phyloP scores from a whole-genome alignment of 2,888 invertebrate species.

The Standfussiana lucernea region DNA sequence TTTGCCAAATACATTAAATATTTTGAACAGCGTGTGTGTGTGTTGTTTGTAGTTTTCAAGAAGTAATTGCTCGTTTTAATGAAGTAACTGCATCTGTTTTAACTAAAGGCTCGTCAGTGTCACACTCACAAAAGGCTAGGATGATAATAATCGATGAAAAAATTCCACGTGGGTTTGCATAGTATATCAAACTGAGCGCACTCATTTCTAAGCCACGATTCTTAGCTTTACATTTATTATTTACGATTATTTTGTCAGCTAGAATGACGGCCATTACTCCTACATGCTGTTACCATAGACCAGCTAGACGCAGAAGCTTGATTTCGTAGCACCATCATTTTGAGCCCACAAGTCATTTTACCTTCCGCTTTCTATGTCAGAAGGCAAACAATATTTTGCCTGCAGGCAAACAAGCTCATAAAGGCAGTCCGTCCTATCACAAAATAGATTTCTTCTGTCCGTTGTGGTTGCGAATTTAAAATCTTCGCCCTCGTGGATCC shows the following conservation, averaged over 20 bases:
- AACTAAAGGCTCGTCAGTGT: background rate
- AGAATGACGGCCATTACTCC: constrained; percentile 55
- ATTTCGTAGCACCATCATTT: too few relatives aligned
- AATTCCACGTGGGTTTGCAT: constrained; percentile 35
- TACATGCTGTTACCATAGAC: constrained; percentile 36
- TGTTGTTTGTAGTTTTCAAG: background rate
- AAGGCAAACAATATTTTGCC: background rate
- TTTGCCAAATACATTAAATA: background rate
- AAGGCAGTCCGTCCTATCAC: background rate
- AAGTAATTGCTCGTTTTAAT: background rate
- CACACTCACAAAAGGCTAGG: background rate
- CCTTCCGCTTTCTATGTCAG: too few relatives aligned
- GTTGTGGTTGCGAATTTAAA: too few relatives aligned
- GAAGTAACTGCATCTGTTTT: background rate
- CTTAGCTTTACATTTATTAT: constrained; percentile 56
- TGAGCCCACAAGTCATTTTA: too few relatives aligned
- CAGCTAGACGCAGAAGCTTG: constrained; percentile 20
- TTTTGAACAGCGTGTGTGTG: background rate
- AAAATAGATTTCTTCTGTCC: background rate
- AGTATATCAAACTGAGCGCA: constrained; percentile 46
- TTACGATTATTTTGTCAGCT: constrained; percentile 65
- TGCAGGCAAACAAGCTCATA: background rate
- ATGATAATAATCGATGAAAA: constrained; percentile 22
- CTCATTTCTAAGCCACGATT: constrained; percentile 49
- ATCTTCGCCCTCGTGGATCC: too few relatives aligned